Percentiles rank a stretch among this genome's conserved stretches.
Conservation (phyloP, 2,113 vertebrate genomes). For the Notothenia rossii region DNA sequence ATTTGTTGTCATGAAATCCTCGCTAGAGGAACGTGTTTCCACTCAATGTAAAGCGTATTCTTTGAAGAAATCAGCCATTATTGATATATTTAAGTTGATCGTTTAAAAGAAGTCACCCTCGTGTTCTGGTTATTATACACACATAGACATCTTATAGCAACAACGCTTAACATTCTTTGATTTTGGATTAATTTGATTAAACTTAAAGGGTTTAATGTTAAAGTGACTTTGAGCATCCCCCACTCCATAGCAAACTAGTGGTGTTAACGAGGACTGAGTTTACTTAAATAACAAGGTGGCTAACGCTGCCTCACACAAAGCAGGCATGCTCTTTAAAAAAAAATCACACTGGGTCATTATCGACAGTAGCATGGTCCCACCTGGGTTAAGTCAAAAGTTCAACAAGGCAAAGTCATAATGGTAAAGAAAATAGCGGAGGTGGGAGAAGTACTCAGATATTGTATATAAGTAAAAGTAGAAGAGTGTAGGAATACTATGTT, state of each 20-base stretch:
- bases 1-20: slow-evolving; percentile 14
- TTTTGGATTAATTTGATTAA: neutral
- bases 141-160: slow-evolving; percentile 59
- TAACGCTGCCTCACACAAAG: slow-evolving; percentile 30
- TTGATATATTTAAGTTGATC: no score
- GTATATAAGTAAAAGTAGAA: no score
- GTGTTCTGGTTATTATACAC: slow-evolving; percentile 48
- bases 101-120: neutral
- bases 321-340: slow-evolving; percentile 7
- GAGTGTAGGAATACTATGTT: no score
- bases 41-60: no score
- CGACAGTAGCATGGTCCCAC: slow-evolving; percentile 5
- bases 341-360: slow-evolving; percentile 4
- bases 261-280: neutral
- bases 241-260: neutral
- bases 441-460: no score
- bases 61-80: neutral
- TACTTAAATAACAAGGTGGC: slow-evolving; percentile 42
- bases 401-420: no score
- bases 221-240: neutral
- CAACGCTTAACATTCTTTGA: neutral
- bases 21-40: neutral
- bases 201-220: neutral
- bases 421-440: neutral
- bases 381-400: slow-evolving; percentile 1